Base-by-base conservation (phyloP, 1,140 invertebrate genomes). In the Aplysia californica region DNA sequence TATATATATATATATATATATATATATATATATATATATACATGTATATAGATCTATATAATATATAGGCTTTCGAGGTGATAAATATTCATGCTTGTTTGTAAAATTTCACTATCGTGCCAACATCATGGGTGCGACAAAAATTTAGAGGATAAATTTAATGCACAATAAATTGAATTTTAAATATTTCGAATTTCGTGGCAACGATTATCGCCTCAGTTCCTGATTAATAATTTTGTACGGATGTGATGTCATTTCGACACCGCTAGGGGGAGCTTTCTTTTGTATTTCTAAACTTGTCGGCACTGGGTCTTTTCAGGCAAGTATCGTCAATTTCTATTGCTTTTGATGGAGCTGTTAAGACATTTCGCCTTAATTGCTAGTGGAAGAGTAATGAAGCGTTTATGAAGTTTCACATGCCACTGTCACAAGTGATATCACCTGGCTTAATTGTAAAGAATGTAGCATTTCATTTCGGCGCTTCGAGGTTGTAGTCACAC, bases 191-290 rank as follows among this genome's bases (percentile, higher is more conserved):
- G n/a, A n/a, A n/a, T n/a, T n/a, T n/a, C n/a, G n/a, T n/a, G n/a
- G n/a, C n/a, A n/a, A n/a, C n/a, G n/a, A n/a, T n/a, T n/a, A n/a
- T n/a, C n/a, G n/a, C n/a, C n/a, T n/a, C n/a, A n/a, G n/a, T n/a
- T n/a, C n/a, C n/a, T n/a, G n/a, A n/a, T n/a, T n/a, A n/a, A n/a
- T n/a, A n/a, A n/a, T n/a, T n/a, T n/a, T n/a, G n/a, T n/a, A n/a
- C n/a, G n/a, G n/a, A n/a, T n/a, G n/a, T 77, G 56, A 77, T 68
- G 58, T 77, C 75, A 77, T 59, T 50, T 21, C 64, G 35, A 33
- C 6, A 41, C 74, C 76, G 65, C n/a, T 70, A 82, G 81, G 75
- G 56, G 81, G 73, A 78, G 81, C 79, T 58, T 59, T 66, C 29
- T 50, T 70, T 71, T 77, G 71, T 80, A 64, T 69, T 56, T 65